Evolutionary conservation across 2,888 invertebrate species (phyloP), one percentile per base, ranked within the genome.

Genomic region (Elegia similella): DNA sequence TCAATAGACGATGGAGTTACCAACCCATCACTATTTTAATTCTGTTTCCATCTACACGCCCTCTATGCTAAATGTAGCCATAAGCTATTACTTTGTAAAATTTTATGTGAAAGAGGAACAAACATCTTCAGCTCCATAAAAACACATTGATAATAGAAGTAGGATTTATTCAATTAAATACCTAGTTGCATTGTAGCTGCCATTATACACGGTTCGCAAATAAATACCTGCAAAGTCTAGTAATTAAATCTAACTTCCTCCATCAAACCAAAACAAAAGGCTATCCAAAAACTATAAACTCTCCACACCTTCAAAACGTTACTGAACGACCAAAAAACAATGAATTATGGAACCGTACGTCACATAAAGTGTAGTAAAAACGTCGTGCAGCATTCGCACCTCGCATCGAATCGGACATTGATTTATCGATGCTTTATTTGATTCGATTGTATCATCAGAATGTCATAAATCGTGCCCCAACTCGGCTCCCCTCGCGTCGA

Each of bases 381-480:
- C 65, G 65, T 61, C 68, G 72, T 75, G 73, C 76, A 80, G 77
- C 76, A 72, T 75, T 79, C 76, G 69, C 80, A 80, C 81, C 81
- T 79, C 77, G 65, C 67, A 47, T 61, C 67, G 71, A 76, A 78
- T 84, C 85, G 82, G 88, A 88, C 89, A 83, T 87, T 88, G 89
- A 90, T 90, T 88, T 86, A 90, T 88, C 76, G 81, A 75, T 77
- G 84, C 80, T 86, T 87, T 88, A 89, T 89, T 88, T 88, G 88
- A 90, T 89, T 88, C 86, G 89, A 88, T 88, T 86, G 89, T 89
- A 89, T 90, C 89, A 88, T 88, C 88, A 86, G 87, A 86, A 80
- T 80, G 85, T 89, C 88, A 89, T 89, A 89, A 88, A 89, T 89
- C 86, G 77, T 66, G 73, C 78, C 73, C 77, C 70, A 56, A 60